These are phyloP conservation scores for Nasua narica DNA, from an alignment of 2,797 vertebrate genomes.

Conservation along the genomic window DNA sequence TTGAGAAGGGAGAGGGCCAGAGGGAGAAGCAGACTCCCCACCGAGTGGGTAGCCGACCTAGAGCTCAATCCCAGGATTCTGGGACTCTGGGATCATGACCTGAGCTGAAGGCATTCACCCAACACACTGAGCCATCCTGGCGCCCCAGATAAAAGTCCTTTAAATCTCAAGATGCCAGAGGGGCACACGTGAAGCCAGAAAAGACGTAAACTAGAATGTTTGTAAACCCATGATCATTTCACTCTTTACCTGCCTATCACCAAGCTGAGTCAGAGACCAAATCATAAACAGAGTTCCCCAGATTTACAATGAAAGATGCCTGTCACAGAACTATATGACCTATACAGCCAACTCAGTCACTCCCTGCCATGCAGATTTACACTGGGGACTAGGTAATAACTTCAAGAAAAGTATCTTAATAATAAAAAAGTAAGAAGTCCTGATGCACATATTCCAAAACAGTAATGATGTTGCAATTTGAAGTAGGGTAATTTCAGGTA, in stretches of 20 bases:
- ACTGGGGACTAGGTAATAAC: not conserved
- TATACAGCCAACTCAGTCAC: not conserved
- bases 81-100: not conserved
- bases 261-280: not conserved
- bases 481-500: not conserved
- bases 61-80: not conserved
- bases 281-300: not conserved
- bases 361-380: not conserved
- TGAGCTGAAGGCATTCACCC: not conserved
- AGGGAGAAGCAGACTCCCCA: not conserved
- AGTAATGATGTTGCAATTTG: not conserved
- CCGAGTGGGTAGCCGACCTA: not conserved
- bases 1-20: not conserved
- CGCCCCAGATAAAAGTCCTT: not conserved
- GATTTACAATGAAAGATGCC: not conserved
- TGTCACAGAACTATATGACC: not conserved
- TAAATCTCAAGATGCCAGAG: not conserved
- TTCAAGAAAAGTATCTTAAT: not conserved
- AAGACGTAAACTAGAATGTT: not conserved
- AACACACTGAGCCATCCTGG: not conserved
- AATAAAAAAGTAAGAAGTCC: not conserved
- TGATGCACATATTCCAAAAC: not conserved
- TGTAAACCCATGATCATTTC: not conserved
- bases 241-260: not conserved
- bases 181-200: not conserved